These are phyloP conservation scores for Rissa tridactyla DNA, from an alignment of 2,113 vertebrate species.

Conservation along the genomic window DNA sequence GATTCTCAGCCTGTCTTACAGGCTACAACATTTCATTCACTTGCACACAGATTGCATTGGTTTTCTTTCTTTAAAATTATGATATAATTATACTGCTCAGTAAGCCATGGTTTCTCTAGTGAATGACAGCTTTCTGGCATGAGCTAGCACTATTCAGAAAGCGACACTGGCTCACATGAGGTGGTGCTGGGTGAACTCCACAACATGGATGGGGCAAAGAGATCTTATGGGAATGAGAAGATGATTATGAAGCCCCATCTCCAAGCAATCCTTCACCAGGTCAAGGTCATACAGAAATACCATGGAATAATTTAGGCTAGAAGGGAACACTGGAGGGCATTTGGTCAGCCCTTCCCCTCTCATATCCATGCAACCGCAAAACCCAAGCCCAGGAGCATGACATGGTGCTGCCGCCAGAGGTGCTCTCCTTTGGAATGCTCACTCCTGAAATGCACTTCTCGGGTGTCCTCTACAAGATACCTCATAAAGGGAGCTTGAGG, in stretches of 20 bases:
- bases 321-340: not conserved
- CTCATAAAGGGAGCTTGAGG: not conserved
- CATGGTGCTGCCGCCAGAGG: not conserved
- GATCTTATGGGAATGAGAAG: not conserved
- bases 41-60: accelerated
- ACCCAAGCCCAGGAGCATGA: not conserved
- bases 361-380: not conserved
- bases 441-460: not conserved
- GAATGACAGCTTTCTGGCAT: not conserved
- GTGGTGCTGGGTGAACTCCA: not conserved
- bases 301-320: not conserved
- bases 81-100: not conserved
- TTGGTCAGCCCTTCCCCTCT: not conserved
- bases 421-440: not conserved
- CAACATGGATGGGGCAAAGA: not conserved
- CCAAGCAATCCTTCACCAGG: not conserved
- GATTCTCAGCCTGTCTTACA: not conserved
- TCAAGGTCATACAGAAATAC: not conserved
- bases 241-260: not conserved
- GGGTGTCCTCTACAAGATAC: not conserved
- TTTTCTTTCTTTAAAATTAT: not conserved
- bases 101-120: not conserved
- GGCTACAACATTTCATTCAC: not conserved
- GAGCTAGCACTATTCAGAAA: not conserved
- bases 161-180: not conserved